phyloP scores from a whole-genome alignment of 2,113 vertebrate species.

The Antigone vipio region DNA sequence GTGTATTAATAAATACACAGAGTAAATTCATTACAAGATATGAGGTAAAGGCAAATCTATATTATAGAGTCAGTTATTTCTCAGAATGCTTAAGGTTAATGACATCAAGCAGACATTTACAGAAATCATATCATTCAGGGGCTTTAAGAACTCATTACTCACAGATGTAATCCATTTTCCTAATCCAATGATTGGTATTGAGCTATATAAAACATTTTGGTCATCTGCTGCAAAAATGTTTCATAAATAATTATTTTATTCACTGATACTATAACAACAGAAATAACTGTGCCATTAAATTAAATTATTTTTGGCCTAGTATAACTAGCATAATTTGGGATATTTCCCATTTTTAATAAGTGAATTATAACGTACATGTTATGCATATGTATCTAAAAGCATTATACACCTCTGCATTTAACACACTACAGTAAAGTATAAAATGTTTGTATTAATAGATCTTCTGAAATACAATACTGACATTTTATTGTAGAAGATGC shows the following conservation, averaged over 20 bases:
- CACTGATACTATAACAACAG: neutral
- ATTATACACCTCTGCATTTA: neutral
- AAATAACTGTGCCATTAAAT: neutral
- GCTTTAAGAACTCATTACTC: constrained; percentile 29
- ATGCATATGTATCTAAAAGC: neutral
- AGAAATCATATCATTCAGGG: neutral
- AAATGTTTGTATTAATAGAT: neutral
- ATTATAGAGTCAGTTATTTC: neutral
- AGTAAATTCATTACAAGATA: neutral
- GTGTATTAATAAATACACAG: neutral
- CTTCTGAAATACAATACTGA: neutral
- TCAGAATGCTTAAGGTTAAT: neutral
- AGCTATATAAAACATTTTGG: neutral
- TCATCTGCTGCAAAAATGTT: constrained; percentile 6
- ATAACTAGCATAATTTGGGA: neutral
- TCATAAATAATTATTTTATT: constrained; percentile 2
- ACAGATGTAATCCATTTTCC: constrained; percentile 34
- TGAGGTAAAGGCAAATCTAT: neutral
- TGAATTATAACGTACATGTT: neutral
- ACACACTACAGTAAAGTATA: neutral
- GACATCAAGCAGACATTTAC: neutral
- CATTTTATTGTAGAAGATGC: neutral
- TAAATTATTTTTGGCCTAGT: neutral
- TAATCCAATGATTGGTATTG: constrained; percentile 37
- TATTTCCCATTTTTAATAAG: neutral